These are phyloP conservation scores for Castor canadensis DNA, from an alignment of 2,113 vertebrate genomes.

Conservation along the genomic window DNA sequence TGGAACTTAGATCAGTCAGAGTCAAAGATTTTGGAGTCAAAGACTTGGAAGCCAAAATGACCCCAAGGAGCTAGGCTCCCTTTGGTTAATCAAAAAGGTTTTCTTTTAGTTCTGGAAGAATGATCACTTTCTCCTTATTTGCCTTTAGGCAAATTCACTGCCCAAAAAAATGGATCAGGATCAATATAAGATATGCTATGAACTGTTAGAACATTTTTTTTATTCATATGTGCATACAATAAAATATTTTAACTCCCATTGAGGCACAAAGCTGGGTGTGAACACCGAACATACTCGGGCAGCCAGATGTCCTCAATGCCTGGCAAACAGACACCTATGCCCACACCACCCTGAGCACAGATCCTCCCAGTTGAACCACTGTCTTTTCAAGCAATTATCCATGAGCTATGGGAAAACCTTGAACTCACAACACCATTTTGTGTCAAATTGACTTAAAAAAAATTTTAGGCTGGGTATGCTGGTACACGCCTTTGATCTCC, in stretches of 20 bases:
- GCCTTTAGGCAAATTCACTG: constrained; percentile 22
- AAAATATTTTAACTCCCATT: not conserved
- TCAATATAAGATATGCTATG: not conserved
- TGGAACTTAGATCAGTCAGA: not conserved
- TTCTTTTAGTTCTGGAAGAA: constrained; percentile 49
- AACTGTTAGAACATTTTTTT: not conserved
- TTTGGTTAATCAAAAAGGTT: constrained; percentile 34
- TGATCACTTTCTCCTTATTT: constrained; percentile 29
- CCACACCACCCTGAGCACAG: not conserved
- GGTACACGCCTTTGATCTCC: no score
- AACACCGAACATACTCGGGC: not conserved
- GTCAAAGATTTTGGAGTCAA: not conserved
- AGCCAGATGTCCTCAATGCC: not conserved
- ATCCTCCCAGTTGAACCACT: not conserved
- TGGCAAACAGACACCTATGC: not conserved
- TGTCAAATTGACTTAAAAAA: not conserved
- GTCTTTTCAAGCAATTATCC: not conserved
- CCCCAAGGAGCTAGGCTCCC: not conserved
- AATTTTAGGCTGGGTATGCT: not conserved
- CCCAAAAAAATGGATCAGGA: not conserved
- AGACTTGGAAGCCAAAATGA: not conserved
- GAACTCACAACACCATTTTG: constrained; percentile 18
- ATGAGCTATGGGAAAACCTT: not conserved
- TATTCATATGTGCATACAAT: no score
- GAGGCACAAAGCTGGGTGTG: not conserved